Base-by-base conservation (phyloP, 2,113 vertebrate species). In the Marcusenius ussheri region DNA sequence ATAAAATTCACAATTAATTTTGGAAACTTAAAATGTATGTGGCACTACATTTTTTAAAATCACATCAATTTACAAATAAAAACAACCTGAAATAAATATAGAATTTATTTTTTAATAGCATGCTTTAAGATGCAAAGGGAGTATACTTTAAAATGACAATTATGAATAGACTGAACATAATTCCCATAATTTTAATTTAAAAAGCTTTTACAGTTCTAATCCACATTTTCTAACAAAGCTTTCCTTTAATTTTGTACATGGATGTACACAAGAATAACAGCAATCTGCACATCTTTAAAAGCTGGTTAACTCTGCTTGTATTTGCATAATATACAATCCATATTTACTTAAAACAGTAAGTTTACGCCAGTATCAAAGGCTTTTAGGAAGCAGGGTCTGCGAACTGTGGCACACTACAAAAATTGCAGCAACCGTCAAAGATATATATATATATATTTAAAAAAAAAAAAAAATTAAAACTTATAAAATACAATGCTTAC, bases 351-450 rank as follows among this genome's bases (percentile, higher is more conserved):
- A 49, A 92, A 87, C 83, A 91, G 90, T 91, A 90, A 74, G 87
- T 89, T 91, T 56, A 45, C 70, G 74, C 89, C 92, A 87, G 77
- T 96, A 95, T 96, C 96, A 95, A 96, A 96, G 94, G 95, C 95
- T 93, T 95, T 93, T 95, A 94, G 92, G 91, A 92, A 51, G 31
- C 85, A 90, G 94, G 92, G 94, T 92, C 70, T 95, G 94, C 91
- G 93, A 94, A 96, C 94, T 95, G 95, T 94, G 95, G 94, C 95
- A 96, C 95, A 95, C 95, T 95, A 95, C 95, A 96, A 91, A 91
- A 90, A 90, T 87, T 89, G 89, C 88, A 90, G 86, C 89, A 91
- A 90, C 80, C 86, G 91, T 94, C 90, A 92, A 91, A 96, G 93
- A 91, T 94, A 91, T 42, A 42, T 94, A 91, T 94, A 91, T 89